These are phyloP conservation scores for Eulemur albifrons DNA, from an alignment of 2,797 vertebrate genomes.

Conservation along the genomic window DNA sequence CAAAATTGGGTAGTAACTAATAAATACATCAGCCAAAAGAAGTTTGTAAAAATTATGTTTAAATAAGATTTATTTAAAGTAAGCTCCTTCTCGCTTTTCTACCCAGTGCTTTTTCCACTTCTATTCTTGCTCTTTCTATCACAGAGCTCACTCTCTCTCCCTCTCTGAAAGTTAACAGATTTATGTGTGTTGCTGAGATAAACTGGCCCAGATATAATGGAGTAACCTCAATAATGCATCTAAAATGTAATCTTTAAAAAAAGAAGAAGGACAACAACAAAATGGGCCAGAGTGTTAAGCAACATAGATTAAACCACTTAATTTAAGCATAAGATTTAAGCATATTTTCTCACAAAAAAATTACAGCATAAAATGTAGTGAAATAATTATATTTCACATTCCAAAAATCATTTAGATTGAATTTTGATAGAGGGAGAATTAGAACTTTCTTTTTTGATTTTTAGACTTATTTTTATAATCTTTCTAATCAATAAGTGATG, in stretches of 20 bases:
- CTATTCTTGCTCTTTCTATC: background rate
- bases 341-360: background rate
- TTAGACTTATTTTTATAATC: background rate
- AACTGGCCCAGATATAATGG: background rate
- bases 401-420: background rate
- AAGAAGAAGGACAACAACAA: background rate
- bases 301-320: background rate
- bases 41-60: background rate
- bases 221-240: background rate
- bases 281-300: background rate
- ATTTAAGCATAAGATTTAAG: background rate
- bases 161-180: constrained; percentile 1
- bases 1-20: background rate
- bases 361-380: background rate
- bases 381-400: background rate
- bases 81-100: background rate
- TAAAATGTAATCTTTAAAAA: background rate
- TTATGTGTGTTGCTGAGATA: background rate
- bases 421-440: background rate
- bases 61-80: background rate
- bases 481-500: background rate
- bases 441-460: background rate
- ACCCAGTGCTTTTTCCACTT: background rate
- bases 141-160: background rate
- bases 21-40: background rate